A percentile compares a stretch with the other conserved stretches of the same genome.
Conservation (phyloP, 2,888 invertebrate species). For the Pseudoips prasinana region DNA sequence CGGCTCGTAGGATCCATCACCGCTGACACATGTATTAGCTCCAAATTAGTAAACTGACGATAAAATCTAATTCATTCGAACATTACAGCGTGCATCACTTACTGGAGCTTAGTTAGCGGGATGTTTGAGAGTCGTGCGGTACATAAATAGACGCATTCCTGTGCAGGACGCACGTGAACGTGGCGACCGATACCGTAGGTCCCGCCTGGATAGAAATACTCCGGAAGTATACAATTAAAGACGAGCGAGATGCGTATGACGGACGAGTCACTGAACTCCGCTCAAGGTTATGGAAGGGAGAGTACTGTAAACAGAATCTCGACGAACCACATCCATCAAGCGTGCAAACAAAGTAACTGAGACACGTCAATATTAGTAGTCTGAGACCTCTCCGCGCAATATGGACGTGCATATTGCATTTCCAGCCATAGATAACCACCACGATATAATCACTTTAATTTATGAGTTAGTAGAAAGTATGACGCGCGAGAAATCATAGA, state of each 20-base stretch:
- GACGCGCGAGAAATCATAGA: slow-evolving; percentile 24
- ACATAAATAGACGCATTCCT: slow-evolving; percentile 39
- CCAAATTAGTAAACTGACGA: slow-evolving; percentile 54
- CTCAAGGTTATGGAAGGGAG: slow-evolving; percentile 66
- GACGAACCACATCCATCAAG: slow-evolving; percentile 64
- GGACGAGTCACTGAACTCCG: slow-evolving; percentile 64
- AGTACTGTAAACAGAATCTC: slow-evolving; percentile 46
- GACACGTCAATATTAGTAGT: slow-evolving; percentile 58
- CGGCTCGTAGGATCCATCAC: slow-evolving; percentile 54
- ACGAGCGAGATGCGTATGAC: slow-evolving; percentile 47
- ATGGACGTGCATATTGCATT: slow-evolving; percentile 37
- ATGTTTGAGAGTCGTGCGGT: slow-evolving; percentile 25
- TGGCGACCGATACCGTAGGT: slow-evolving; percentile 56
- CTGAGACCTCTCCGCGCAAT: slow-evolving; percentile 13
- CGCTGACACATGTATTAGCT: slow-evolving; percentile 54
- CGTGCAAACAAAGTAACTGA: slow-evolving; percentile 63
- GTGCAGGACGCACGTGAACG: slow-evolving; percentile 56
- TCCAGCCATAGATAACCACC: slow-evolving; percentile 38
- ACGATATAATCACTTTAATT: slow-evolving; percentile 34
- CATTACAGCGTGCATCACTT: slow-evolving; percentile 35
- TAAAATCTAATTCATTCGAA: slow-evolving; percentile 50
- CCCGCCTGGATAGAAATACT: slow-evolving; percentile 60
- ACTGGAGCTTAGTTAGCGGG: slow-evolving; percentile 20
- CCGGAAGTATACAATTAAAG: slow-evolving; percentile 68
- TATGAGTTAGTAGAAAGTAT: slow-evolving; percentile 13